Base-by-base conservation (phyloP, 2,113 vertebrate species). In the Ascaphus truei region DNA sequence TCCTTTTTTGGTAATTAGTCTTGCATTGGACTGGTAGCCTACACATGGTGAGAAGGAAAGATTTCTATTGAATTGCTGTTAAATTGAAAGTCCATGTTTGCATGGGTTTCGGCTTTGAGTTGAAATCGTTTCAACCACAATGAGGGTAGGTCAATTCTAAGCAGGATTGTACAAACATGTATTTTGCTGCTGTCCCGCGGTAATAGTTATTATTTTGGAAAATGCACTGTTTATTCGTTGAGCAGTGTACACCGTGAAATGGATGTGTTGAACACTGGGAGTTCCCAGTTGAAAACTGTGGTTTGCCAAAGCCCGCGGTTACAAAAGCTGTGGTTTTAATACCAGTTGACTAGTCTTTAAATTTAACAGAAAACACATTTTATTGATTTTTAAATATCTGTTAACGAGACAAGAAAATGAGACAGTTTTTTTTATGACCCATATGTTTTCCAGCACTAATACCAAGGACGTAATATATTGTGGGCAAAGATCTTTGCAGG, bases 321-420 rank as follows among this genome's bases (percentile, higher is more conserved):
- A 47, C 16, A 56, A 59, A 20, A 50, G 5, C 6, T 68, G 55
- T 60, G 66, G 66, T 59, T 68, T 68, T 51, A 47, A 11, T 68
- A 50, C 16, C 6, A n/a, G 41, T 68, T 27, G 22, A 18, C 30
- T 18, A 50, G 66, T 58, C 66, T 60, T 51, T 68, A 50, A 48
- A 60, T 60, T n/a, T 68, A 68, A 68, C 66, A 39, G 43, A 68
- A 59, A 68, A 39, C 66, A 68, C 15, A 51, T 59, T 60, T 59
- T 50, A 68, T 58, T 48, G 55, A 68, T 58, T 37, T 48, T 36
- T 59, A 59, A 59, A 68, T 68, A 68, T 51, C 41, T 51, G 66
- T 59, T 51, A 59, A 59, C 41, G 66, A 68, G 55, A 30, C 43
- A 27, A 25, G 43, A 60, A 60, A 68, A 48, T 48, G 29, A 36